phyloP scores from a whole-genome alignment of 37 sponge, comb jelly and placozoan species.

The Dysidea cf. avara region DNA sequence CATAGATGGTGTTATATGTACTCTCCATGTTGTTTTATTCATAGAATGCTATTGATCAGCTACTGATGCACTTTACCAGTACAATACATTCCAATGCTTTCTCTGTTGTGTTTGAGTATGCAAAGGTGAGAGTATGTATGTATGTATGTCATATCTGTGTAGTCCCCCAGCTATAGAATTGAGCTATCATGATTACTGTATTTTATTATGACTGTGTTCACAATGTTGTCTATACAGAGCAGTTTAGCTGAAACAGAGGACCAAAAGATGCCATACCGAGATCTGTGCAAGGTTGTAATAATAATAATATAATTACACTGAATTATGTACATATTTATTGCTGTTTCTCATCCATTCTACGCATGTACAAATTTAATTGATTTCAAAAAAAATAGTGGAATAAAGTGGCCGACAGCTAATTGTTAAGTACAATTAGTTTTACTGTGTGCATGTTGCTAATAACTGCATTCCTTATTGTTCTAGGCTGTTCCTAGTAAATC shows the following conservation, averaged over 20 bases:
- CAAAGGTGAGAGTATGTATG: slow-evolving; percentile 32
- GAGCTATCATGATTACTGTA: not conserved
- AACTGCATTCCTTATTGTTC: no score
- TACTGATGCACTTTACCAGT: slow-evolving; percentile 68
- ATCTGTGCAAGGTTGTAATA: slow-evolving; percentile 60
- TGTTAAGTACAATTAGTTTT: no score
- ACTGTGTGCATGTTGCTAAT: no score
- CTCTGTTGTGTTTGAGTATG: slow-evolving; percentile 60
- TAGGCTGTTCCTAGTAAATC: no score
- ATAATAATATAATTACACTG: no score
- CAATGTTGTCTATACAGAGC: not conserved
- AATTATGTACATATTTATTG: no score
- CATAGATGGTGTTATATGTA: no score
- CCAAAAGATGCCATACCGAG: slow-evolving; percentile 30
- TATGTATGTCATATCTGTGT: not conserved
- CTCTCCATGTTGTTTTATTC: no score
- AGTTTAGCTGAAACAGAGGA: slow-evolving; percentile 16
- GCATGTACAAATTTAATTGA: no score
- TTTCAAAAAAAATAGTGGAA: no score
- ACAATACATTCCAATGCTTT: slow-evolving; percentile 62
- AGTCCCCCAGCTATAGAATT: not conserved
- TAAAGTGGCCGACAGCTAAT: no score
- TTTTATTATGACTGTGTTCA: not conserved
- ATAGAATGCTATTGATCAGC: slow-evolving; percentile 71
- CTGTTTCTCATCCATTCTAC: no score